Conservation (phyloP, 2,888 invertebrate genomes). For the Tipula unca region DNA sequence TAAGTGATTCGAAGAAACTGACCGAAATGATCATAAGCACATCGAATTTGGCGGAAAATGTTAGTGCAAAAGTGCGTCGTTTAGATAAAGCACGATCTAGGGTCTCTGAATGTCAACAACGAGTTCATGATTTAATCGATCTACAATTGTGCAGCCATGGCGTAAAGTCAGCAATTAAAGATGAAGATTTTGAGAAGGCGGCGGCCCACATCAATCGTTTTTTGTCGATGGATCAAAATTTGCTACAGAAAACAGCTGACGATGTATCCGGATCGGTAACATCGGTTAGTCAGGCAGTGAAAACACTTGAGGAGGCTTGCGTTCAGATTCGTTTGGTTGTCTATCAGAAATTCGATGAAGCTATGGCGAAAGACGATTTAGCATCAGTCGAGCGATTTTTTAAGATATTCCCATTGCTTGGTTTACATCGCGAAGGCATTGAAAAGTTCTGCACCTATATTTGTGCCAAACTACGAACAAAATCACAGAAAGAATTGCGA, state of each 20-base stretch:
- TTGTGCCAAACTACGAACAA: constrained; percentile 62
- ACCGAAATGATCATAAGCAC: constrained; percentile 80
- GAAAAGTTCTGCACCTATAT: constrained; percentile 80
- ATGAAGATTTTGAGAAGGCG: constrained; percentile 93
- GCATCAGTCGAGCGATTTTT: constrained; percentile 90
- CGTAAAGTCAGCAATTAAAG: constrained; percentile 87
- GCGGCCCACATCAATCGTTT: constrained; percentile 93
- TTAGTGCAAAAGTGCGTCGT: constrained; percentile 91
- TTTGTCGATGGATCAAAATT: constrained; percentile 81
- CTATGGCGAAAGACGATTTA: constrained; percentile 78
- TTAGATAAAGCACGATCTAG: constrained; percentile 81
- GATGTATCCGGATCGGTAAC: constrained; percentile 55
- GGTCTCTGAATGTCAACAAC: constrained; percentile 87
- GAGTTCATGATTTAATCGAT: constrained; percentile 92
- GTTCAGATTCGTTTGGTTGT: constrained; percentile 58
- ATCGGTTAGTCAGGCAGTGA: constrained; percentile 41
- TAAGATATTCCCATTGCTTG: constrained; percentile 92
- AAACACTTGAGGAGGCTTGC: constrained; percentile 62
- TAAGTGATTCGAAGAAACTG: constrained; percentile 70
- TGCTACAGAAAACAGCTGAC: constrained; percentile 65
- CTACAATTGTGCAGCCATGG: constrained; percentile 93
- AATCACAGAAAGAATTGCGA: constrained; percentile 62
- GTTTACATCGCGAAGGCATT: constrained; percentile 84
- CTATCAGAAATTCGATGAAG: constrained; percentile 79
- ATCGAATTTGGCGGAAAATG: constrained; percentile 81